Base-by-base conservation (phyloP, 2,888 invertebrate species). In the Candidula unifasciata region DNA sequence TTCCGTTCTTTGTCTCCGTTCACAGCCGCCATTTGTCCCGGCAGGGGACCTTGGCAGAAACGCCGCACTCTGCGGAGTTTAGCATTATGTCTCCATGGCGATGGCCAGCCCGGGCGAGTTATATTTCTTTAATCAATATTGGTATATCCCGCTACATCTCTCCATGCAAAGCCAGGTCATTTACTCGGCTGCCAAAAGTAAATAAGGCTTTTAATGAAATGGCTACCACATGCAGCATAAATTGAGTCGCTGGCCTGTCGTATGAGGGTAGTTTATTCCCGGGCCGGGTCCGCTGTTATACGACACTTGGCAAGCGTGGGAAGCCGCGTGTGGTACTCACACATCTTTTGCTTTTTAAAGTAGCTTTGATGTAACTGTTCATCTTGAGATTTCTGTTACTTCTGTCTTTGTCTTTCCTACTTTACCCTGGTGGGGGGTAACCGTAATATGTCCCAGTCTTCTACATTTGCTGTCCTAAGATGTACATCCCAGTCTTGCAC, bases 151-250 rank as follows among this genome's bases (percentile, higher is more conserved):
- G 66, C 74, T 81, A 85, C 83, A 80, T 79, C 77, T 57, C 71
- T 66, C 74, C 8, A 3, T 35, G 44, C 69, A 57, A 69, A 69
- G 64, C 84, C 71, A 73, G 33, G 68, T 85, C 87, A 85, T 86
- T 86, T 85, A 85, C 76, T 83, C 80, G 84, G 52, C 76, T 44
- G 44, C 80, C 77, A 85, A 74, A 71, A 84, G 86, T 87, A 87
- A 87, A 87, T 87, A 87, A 73, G 79, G 82, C 80, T 68, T 87
- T 87, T 84, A 86, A 86, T 85, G 86, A 87, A 87, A 85, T 85
- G 77, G 73, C 87, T 85, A 78, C 86, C 86, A 87, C 83, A 85
- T 86, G 74, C 82, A 68, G 85, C 83, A 86, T 85, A 86, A 85
- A 84, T 84, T 80, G 52, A 69, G 80, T 69, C 30, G 30, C 5